Evolutionary conservation across 2,797 vertebrate genomes (phyloP), one percentile per base, ranked within the genome.

Genomic region (Neosilurus hyrtlii): DNA sequence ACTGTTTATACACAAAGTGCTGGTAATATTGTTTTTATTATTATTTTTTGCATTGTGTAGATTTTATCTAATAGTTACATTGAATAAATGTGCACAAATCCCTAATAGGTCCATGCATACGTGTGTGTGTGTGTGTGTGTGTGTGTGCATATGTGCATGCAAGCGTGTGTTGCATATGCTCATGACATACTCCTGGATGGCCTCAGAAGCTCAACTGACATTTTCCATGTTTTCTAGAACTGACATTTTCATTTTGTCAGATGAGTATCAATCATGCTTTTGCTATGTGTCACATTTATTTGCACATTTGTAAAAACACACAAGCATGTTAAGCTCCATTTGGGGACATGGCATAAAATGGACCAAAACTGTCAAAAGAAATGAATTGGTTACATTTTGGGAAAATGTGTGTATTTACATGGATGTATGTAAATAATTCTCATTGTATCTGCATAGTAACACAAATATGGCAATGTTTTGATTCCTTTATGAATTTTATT

Each of bases 191-290:
- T 70, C 56, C 30, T 57, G 54, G 74, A 52, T 30, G 71, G 24
- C 70, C 79, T 86, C 77, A 71, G 59, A 51, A 88, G 88, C 82
- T 90, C 82, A 56, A 66, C 86, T 94, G 94, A 94, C 94, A 95
- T 95, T 95, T 95, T 85, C 89, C 89, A 84, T 82, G 89, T 91
- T 89, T 88, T 88, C 89, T 88, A 86, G 86, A 8, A 83, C 85
- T 94, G 94, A 95, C 93, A 95, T 95, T 95, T 94, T 88, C 91
- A 91, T 88, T 88, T 93, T 94, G 93, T 94, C 93, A 94, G 90
- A 95, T 95, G 92, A 93, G 93, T 94, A 95, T 95, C 93, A 93
- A 94, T 95, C 92, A 93, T 92, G 90, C 93, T 93, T 93, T 92
- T 91, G 87, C 90, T 91, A 87, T 84, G 88, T 90, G 93, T 94